These are phyloP conservation scores for Diaprepes abbreviatus DNA, from an alignment of 2,888 invertebrate species.

Conservation along the genomic window DNA sequence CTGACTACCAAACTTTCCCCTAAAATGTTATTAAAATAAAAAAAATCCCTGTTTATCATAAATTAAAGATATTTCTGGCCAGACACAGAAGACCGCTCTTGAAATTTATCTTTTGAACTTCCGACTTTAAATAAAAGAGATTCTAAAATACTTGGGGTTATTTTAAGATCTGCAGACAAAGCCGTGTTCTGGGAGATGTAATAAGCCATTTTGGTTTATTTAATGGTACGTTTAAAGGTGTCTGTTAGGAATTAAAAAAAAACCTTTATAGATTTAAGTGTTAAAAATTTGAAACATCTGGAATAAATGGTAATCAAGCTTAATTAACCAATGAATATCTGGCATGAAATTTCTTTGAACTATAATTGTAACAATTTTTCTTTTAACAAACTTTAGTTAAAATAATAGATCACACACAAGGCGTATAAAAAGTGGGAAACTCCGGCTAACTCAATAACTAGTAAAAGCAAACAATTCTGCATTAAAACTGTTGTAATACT, in stretches of 20 bases:
- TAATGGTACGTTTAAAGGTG: constrained; percentile 19
- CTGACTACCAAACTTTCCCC: neutral
- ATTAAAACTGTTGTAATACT: too few species aligned
- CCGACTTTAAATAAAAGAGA: constrained; percentile 29
- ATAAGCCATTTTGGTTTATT: constrained; percentile 28
- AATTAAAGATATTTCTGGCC: constrained; percentile 28
- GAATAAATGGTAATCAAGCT: neutral
- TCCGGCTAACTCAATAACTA: too few species aligned
- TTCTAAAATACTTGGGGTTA: constrained; percentile 18
- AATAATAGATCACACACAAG: too few species aligned
- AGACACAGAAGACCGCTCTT: constrained; percentile 30
- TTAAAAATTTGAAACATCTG: neutral
- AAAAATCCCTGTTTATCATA: constrained; percentile 11
- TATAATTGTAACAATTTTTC: too few species aligned
- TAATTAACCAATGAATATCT: too few species aligned
- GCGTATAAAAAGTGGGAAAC: too few species aligned
- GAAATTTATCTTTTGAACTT: constrained; percentile 39
- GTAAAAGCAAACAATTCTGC: too few species aligned
- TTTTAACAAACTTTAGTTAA: too few species aligned
- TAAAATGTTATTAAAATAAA: neutral
- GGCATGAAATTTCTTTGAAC: too few species aligned
- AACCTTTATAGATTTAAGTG: neutral
- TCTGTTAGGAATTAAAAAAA: neutral
- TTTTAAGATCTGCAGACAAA: constrained; percentile 31
- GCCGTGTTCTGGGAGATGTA: constrained; percentile 21